Percentiles rank a stretch among this genome's conserved stretches.
Conservation (phyloP, 2,888 invertebrate genomes). For the Noctua janthe region DNA sequence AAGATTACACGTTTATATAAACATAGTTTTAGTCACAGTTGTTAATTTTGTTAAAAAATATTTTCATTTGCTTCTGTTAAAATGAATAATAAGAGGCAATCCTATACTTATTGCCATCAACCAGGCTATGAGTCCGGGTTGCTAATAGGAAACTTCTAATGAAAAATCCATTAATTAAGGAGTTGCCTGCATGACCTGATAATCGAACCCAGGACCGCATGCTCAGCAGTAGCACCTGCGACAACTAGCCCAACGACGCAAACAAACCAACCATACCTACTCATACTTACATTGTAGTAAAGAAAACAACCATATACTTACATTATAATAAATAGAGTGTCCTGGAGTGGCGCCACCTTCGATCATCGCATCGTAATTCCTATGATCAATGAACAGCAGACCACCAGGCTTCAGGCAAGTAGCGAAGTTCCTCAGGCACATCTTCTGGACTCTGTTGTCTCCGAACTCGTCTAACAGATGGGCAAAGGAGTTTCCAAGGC, state of each 20-base stretch:
- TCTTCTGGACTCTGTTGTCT: slow-evolving; percentile 94
- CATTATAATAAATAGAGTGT: slow-evolving; percentile 97
- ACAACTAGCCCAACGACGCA: background rate
- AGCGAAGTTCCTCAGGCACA: slow-evolving; percentile 95
- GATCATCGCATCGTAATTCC: slow-evolving; percentile 96
- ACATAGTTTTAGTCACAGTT: slow-evolving; percentile 35
- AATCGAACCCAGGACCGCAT: background rate
- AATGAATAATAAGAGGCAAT: background rate
- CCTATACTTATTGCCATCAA: background rate
- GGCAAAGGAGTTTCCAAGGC: slow-evolving; percentile 97
- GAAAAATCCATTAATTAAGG: background rate
- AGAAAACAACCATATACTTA: slow-evolving; percentile 83
- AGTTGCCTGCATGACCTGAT: background rate
- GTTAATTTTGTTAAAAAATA: background rate
- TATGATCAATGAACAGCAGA: slow-evolving; percentile 95
- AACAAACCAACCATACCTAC: background rate
- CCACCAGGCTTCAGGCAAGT: slow-evolving; percentile 96
- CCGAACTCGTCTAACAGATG: slow-evolving; percentile 95
- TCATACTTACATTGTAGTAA: background rate
- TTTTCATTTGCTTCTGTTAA: background rate
- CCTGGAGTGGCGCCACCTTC: slow-evolving; percentile 94
- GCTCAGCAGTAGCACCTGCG: background rate
- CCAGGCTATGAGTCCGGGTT: background rate
- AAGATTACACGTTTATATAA: slow-evolving; percentile 43
- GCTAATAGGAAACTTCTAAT: background rate